These are phyloP conservation scores for Euphydryas editha DNA, from an alignment of 2,888 invertebrate species.

Conservation along the genomic window DNA sequence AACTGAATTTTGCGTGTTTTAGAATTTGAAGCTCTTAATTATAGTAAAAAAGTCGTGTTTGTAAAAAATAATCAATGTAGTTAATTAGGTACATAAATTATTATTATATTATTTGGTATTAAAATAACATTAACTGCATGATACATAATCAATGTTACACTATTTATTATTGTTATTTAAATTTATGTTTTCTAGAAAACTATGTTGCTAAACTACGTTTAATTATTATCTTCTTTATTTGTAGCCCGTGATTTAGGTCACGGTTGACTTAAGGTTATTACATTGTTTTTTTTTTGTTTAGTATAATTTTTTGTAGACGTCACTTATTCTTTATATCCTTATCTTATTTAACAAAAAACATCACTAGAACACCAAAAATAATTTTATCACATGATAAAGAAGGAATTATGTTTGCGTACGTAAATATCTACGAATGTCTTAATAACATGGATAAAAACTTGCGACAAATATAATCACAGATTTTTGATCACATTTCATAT, in stretches of 20 bases:
- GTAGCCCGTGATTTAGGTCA: not conserved
- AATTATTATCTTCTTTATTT: conserved; percentile 32
- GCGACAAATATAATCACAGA: not conserved
- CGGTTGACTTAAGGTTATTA: not conserved
- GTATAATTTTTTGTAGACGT: too few relatives aligned
- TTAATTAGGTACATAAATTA: not conserved
- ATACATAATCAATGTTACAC: not conserved
- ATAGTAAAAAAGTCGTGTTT: too few relatives aligned
- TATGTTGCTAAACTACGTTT: not conserved
- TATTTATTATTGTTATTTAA: not conserved
- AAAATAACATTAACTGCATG: conserved; percentile 1
- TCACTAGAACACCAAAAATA: not conserved
- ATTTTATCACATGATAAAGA: conserved; percentile 2
- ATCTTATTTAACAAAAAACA: not conserved
- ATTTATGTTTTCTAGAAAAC: not conserved
- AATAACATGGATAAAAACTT: not conserved
- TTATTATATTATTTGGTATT: not conserved
- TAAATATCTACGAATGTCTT: not conserved
- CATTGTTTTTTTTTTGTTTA: not conserved
- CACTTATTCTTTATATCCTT: not conserved
- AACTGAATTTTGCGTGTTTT: not conserved
- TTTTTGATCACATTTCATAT: not conserved
- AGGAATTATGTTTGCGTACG: not conserved
- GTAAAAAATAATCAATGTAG: too few relatives aligned
- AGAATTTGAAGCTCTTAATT: not conserved